Base-by-base conservation (phyloP, 2,888 invertebrate genomes). In the Polyommatus iphigenia region DNA sequence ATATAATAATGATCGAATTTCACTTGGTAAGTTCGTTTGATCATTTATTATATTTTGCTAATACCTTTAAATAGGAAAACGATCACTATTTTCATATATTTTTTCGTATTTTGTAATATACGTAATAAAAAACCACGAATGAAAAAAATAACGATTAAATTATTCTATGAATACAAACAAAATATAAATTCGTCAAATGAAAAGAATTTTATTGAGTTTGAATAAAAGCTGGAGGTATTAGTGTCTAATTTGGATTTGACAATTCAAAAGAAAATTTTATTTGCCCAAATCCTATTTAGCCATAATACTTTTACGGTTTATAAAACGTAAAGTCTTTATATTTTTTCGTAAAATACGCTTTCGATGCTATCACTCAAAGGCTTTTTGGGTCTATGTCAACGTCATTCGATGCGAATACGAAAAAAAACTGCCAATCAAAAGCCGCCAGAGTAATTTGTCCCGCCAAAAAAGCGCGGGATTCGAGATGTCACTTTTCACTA, bases 231-330 rank as follows among this genome's bases (percentile, higher is more conserved):
- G 67, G 13, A 67, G 29, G 24, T 29, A 41, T 67, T 24, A 67
- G 67, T 67, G 15, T 29, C 67, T 29, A 24, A 29, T 67, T 67
- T 15, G 29, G 67, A 67, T 67, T 29, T 67, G 67, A 29, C 15
- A 29, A 67, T 67, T 67, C 67, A 67, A 67, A 67, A 15, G 29
- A 67, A 29, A 67, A 67, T 67, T 67, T 29, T 15, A 67, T 67
- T 67, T 29, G 29, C 29, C 29, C 29, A 67, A 67, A 67, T 67
- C 67, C 29, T 29, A 67, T 29, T 67, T 67, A 29, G 10, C 7
- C 57, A 59, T 20, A 29, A 67, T 67, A 67, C 29, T 67, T 67
- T 67, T 29, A 67, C 29, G 29, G 67, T 29, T 67, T 15, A 29
- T 20, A 29, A 67, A 67, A 67, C 4, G 29, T 29, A 5, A 67